A percentile compares a stretch with the other conserved stretches of the same genome.
These are phyloP conservation scores for Ahaetulla prasina DNA, from an alignment of 2,113 vertebrate genomes.

Conservation along the genomic window DNA sequence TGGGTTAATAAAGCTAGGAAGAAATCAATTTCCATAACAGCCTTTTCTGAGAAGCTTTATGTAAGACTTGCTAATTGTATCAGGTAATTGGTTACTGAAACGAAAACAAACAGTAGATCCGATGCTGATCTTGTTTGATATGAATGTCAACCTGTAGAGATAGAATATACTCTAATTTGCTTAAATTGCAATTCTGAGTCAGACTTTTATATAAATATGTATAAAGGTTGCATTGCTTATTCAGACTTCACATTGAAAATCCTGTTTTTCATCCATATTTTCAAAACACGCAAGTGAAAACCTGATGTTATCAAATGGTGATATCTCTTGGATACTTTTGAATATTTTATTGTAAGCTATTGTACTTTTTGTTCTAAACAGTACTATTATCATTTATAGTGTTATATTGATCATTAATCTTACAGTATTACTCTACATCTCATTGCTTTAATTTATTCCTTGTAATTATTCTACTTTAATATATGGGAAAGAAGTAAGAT, in stretches of 20 bases:
- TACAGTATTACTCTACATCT: accelerated
- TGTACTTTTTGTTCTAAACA: neutral
- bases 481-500: accelerated
- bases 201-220: neutral
- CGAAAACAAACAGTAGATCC: neutral
- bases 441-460: accelerated
- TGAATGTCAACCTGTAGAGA: neutral
- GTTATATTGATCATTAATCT: accelerated
- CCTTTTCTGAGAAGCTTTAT: neutral
- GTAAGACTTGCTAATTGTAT: neutral
- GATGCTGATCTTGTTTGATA: neutral
- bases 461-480: neutral
- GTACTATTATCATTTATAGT: neutral
- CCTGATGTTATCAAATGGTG: neutral
- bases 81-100: neutral
- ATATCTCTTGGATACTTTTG: neutral
- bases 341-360: neutral
- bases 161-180: neutral
- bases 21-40: neutral
- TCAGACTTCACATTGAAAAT: neutral
- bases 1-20: neutral
- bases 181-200: neutral
- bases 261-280: neutral
- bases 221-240: neutral
- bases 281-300: neutral